Percentiles rank a stretch among this genome's conserved stretches.
Conservation (phyloP, 2,113 vertebrate species). For the Cheilinus undulatus region DNA sequence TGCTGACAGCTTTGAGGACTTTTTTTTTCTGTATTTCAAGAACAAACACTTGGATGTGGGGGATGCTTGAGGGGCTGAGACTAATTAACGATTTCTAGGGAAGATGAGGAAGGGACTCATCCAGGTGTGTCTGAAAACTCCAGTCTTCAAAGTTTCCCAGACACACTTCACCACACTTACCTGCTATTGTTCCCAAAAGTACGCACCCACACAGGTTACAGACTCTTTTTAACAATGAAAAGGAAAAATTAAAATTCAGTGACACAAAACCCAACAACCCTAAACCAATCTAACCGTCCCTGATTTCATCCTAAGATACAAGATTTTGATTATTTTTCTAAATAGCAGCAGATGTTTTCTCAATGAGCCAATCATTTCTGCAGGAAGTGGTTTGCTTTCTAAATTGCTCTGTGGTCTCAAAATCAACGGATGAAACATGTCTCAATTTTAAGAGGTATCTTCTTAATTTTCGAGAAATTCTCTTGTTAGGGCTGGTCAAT, state of each 20-base stretch:
- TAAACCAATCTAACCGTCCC: too few species aligned
- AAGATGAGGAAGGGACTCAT: constrained; percentile 11
- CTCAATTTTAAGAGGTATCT: too few species aligned
- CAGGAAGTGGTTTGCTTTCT: neutral
- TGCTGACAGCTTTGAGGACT: constrained; percentile 35
- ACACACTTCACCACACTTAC: neutral
- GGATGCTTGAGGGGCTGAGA: too few species aligned
- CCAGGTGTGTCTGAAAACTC: constrained; percentile 26
- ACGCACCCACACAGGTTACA: neutral
- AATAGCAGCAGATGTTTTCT: neutral
- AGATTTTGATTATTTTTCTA: neutral
- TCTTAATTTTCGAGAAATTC: too few species aligned
- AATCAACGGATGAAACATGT: neutral
- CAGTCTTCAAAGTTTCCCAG: constrained; percentile 9
- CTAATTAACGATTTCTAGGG: constrained; percentile 56
- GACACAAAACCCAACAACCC: too few species aligned
- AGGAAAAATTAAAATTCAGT: too few species aligned
- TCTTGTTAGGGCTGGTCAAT: too few species aligned
- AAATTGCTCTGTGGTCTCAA: neutral
- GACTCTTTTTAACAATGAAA: too few species aligned
- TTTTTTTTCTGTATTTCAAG: constrained; percentile 22
- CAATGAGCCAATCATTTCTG: neutral
- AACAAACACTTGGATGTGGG: constrained; percentile 41
- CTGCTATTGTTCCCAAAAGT: constrained; percentile 2
- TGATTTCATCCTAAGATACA: neutral